These are phyloP conservation scores for Spisula subtruncata DNA, from an alignment of 2,888 invertebrate species.

Conservation along the genomic window DNA sequence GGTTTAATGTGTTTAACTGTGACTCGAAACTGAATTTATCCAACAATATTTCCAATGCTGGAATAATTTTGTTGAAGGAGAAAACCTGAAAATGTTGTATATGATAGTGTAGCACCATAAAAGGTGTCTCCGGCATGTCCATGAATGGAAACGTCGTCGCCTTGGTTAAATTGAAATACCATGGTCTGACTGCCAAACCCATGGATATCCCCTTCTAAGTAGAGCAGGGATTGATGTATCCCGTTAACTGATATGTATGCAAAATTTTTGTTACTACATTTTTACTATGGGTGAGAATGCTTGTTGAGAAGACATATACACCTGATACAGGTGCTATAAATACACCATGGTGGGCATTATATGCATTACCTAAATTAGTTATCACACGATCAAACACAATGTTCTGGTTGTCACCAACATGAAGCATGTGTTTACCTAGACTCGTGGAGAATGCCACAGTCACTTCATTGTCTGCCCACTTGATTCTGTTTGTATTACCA, in stretches of 20 bases:
- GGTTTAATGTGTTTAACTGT: not conserved
- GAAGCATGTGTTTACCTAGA: not conserved
- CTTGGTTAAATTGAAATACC: not conserved
- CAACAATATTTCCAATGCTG: not conserved
- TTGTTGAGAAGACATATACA: constrained; percentile 15
- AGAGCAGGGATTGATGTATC: not conserved
- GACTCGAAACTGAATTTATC: not conserved
- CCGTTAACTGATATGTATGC: not conserved
- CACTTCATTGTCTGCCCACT: not conserved
- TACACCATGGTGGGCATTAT: constrained; percentile 11
- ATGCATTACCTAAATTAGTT: constrained; percentile 29
- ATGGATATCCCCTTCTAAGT: not conserved
- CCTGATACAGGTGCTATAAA: constrained; percentile 32
- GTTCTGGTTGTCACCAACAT: not conserved
- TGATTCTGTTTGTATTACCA: not conserved
- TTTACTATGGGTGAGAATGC: not conserved
- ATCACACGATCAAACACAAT: constrained; percentile 1
- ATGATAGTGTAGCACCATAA: not conserved
- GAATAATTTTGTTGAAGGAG: not conserved
- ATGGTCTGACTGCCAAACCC: not conserved
- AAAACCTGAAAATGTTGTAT: not conserved
- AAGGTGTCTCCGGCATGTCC: not conserved
- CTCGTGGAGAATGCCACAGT: not conserved
- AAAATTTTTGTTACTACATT: not conserved
- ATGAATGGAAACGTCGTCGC: constrained; percentile 3